Evolutionary conservation across 2,888 invertebrate genomes (phyloP), one percentile per base, ranked within the genome.

Genomic region (Mystacides longicornis): DNA sequence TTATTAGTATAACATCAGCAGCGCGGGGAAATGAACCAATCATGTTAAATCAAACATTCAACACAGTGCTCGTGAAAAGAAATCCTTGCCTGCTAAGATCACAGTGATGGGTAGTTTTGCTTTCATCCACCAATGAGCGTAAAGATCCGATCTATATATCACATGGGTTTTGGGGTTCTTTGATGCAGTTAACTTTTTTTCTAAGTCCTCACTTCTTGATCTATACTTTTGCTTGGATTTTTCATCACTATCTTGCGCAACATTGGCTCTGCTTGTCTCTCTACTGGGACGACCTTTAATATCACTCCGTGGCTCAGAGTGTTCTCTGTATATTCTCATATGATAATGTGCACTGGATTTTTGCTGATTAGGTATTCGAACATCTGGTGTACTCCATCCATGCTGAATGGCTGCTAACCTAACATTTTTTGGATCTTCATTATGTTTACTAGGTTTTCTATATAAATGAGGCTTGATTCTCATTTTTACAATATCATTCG

Each of bases 121-220:
- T 80, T 92, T 92, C 77, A 91, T 85, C 90, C 91, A 92, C 92
- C 92, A 92, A 76, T 92, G 92, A 61, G 90, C 91, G 72, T 92
- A 92, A 72, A 92, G 78, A 67, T 89, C 90, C 49, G 90, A 89
- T 58, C 86, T 86, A 72, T 86, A 92, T 67, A 86, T 77, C 71
- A 80, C 71, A 64, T 75, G 75, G 62, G 71, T 69, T 62, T 73
- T 71, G 52, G 69, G 67, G 64, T 71, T 74, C 51, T 69, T 66
- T 62, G 73, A 64, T 63, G 71, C 69, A 67, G 73, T 73, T 69
- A 72, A 73, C 67, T 69, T 62, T 66, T 77, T 78, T 2, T 74
- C 70, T 60, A 74, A 65, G 62, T 77, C 77, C 64, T 74, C 76
- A 63, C 77, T 77, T 51, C 74, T 72, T 62, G 76, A 74, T 62